phyloP scores from a whole-genome alignment of 2,888 invertebrate genomes.

The Brenthis daphne region DNA sequence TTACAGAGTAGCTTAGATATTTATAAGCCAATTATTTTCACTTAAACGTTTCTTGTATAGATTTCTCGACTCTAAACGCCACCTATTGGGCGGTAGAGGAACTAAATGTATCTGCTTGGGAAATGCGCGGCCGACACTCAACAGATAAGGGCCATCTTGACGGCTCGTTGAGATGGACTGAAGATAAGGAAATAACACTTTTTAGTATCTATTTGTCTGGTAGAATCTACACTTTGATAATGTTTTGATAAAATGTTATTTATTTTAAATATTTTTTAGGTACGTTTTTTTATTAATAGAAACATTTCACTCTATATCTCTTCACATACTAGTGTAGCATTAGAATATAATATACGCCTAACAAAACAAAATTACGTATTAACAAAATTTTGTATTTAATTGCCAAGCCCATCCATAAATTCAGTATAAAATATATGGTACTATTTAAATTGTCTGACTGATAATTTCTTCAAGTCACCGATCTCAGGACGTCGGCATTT shows the following conservation, averaged over 20 bases:
- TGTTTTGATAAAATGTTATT: background rate
- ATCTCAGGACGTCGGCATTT: slow-evolving; percentile 58
- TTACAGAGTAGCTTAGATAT: no score
- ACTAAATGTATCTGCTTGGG: slow-evolving; percentile 48
- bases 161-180: slow-evolving; percentile 56
- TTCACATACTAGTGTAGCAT: no score
- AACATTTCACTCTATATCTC: no score
- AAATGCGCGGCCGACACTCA: slow-evolving; percentile 47
- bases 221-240: no score
- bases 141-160: slow-evolving; percentile 53
- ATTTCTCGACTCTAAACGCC: slow-evolving; percentile 52
- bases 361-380: background rate
- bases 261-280: no score
- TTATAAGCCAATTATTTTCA: background rate
- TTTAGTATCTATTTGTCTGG: slow-evolving; percentile 37
- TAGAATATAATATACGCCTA: no score
- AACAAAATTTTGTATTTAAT: background rate
- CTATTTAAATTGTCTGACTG: slow-evolving; percentile 30
- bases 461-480: slow-evolving; percentile 52
- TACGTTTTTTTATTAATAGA: no score
- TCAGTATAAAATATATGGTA: slow-evolving; percentile 14
- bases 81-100: slow-evolving; percentile 70
- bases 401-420: slow-evolving; percentile 11
- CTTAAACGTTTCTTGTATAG: background rate
- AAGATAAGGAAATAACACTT: slow-evolving; percentile 51